phyloP scores from a whole-genome alignment of 2,888 invertebrate genomes.

The Deroplatys truncata region DNA sequence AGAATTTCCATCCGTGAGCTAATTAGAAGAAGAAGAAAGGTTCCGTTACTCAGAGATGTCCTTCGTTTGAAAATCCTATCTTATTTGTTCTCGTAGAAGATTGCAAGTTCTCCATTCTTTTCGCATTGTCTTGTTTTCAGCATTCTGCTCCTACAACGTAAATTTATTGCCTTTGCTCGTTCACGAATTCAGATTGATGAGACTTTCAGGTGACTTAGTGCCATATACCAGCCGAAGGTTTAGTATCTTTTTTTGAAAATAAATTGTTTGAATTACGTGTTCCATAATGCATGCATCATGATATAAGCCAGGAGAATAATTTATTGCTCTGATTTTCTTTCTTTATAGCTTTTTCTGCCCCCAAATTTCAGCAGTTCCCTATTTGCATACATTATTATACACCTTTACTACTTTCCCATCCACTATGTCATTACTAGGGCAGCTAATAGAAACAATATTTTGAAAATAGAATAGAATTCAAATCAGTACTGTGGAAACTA shows the following conservation, averaged over 20 bases:
- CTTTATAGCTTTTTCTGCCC: too few species aligned
- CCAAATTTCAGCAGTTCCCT: too few species aligned
- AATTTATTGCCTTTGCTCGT: background rate
- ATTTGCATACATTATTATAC: too few species aligned
- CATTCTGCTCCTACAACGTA: background rate
- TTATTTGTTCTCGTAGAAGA: background rate
- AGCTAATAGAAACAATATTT: too few species aligned
- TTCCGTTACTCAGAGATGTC: background rate
- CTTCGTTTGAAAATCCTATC: background rate
- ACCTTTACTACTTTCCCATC: too few species aligned
- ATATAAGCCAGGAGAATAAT: too few species aligned
- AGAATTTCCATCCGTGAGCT: background rate
- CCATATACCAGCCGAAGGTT: background rate
- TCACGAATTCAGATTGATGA: background rate
- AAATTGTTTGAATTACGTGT: background rate
- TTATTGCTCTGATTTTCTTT: too few species aligned
- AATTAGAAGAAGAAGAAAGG: background rate
- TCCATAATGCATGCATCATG: background rate
- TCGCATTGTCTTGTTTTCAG: background rate
- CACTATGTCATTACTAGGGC: too few species aligned
- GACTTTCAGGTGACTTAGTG: background rate
- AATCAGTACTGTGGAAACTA: too few species aligned
- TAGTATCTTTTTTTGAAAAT: background rate
- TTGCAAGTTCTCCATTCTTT: background rate
- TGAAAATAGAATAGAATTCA: too few species aligned